phyloP scores from a whole-genome alignment of 2,888 invertebrate genomes.

The Amaurobius ferox region DNA sequence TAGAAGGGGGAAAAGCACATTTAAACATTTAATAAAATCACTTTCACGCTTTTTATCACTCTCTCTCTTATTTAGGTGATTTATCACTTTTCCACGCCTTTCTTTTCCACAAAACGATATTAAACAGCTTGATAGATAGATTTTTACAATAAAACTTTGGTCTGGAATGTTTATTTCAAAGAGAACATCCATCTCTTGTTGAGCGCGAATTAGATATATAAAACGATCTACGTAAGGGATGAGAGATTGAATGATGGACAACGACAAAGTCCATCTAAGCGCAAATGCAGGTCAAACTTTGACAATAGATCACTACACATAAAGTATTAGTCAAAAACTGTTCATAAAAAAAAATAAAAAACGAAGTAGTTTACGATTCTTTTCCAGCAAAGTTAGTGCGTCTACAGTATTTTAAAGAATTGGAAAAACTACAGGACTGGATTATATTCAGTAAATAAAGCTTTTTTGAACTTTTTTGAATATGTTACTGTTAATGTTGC shows the following conservation, averaged over 20 bases:
- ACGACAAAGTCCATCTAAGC: constrained; percentile 35
- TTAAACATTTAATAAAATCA: too few relatives aligned
- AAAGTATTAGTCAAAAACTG: constrained; percentile 60
- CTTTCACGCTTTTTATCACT: too few relatives aligned
- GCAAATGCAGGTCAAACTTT: constrained; percentile 62
- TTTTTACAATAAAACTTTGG: too few relatives aligned
- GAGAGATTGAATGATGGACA: constrained; percentile 1
- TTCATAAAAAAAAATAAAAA: constrained; percentile 68
- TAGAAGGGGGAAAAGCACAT: too few relatives aligned
- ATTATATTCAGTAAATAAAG: constrained; percentile 56
- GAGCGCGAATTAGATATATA: background rate
- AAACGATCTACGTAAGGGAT: background rate
- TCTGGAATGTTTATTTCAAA: background rate
- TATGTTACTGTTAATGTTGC: too few relatives aligned
- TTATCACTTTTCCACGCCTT: too few relatives aligned
- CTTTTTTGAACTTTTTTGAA: too few relatives aligned
- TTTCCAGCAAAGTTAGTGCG: constrained; percentile 3
- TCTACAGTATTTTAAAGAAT: constrained; percentile 19
- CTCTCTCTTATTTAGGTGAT: too few relatives aligned
- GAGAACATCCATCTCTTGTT: background rate
- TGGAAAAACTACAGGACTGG: constrained; percentile 26
- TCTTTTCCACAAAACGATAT: too few relatives aligned
- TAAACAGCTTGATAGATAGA: too few relatives aligned
- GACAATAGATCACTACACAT: constrained; percentile 52
- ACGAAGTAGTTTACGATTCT: constrained; percentile 37